phyloP scores from a whole-genome alignment of 2,797 vertebrate species.

The Parauchenoglanis ngamensis region DNA sequence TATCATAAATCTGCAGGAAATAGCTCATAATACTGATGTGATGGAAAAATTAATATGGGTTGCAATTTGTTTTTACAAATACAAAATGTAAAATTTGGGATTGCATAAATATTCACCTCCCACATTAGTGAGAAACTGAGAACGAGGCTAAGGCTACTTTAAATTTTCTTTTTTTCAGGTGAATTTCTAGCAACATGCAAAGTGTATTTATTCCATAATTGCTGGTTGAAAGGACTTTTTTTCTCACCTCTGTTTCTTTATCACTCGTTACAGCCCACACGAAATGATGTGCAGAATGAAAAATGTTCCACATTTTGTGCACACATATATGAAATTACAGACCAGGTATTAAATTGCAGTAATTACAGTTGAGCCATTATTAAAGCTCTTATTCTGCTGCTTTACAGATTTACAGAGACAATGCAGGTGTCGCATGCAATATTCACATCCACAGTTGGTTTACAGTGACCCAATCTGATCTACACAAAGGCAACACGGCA shows the following conservation, averaged over 20 bases:
- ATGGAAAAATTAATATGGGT: background rate
- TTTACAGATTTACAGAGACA: constrained; percentile 2
- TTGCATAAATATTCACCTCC: background rate
- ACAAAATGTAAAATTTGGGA: background rate
- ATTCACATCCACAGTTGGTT: constrained; percentile 2
- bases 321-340: constrained; percentile 5
- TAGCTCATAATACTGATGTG: background rate
- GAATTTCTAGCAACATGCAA: background rate
- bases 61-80: background rate
- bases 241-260: background rate
- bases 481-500: background rate
- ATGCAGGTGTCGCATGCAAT: background rate
- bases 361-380: background rate
- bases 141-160: too few species aligned
- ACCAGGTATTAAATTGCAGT: background rate
- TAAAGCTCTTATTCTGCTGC: constrained; percentile 6
- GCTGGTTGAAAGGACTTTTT: background rate
- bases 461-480: constrained; percentile 2
- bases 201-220: background rate
- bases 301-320: background rate
- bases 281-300: background rate
- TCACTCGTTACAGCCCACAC: background rate
- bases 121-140: too few species aligned
- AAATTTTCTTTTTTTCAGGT: background rate
- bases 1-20: background rate